Evolutionary conservation across 2,113 vertebrate genomes (phyloP).

Genomic region (Phyllostomus hastatus): DNA sequence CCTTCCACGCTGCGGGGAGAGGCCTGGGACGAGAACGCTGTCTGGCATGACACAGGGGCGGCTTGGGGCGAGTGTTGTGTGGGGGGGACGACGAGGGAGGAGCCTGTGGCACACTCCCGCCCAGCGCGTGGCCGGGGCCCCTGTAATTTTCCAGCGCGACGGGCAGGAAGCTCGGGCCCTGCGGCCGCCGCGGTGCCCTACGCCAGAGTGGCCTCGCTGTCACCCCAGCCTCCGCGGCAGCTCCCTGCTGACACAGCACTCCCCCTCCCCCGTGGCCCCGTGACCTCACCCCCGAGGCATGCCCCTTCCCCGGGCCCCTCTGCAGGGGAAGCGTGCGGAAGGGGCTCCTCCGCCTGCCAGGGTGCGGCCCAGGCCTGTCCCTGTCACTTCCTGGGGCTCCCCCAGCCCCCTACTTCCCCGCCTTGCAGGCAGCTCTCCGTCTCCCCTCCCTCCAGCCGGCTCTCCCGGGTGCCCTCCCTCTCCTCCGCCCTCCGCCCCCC

Average conservation of each 20-base stretch:
- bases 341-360: background rate
- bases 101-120: background rate
- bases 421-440: too few species aligned
- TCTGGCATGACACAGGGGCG: background rate
- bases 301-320: background rate
- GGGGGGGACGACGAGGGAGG: too few species aligned
- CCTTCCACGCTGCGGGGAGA: background rate
- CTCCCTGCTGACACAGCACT: background rate
- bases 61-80: accelerated
- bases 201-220: accelerated
- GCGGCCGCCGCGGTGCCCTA: background rate
- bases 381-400: background rate
- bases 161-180: background rate
- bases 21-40: accelerated
- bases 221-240: background rate
- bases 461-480: background rate
- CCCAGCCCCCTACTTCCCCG: background rate
- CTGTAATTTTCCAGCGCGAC: background rate
- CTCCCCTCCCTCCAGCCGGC: too few species aligned
- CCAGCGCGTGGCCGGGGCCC: accelerated
- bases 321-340: too few species aligned
- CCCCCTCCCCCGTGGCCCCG: accelerated
- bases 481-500: background rate
- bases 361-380: background rate
- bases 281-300: background rate